Conservation (phyloP, 2,888 invertebrate species). For the Agrotis ipsilon region DNA sequence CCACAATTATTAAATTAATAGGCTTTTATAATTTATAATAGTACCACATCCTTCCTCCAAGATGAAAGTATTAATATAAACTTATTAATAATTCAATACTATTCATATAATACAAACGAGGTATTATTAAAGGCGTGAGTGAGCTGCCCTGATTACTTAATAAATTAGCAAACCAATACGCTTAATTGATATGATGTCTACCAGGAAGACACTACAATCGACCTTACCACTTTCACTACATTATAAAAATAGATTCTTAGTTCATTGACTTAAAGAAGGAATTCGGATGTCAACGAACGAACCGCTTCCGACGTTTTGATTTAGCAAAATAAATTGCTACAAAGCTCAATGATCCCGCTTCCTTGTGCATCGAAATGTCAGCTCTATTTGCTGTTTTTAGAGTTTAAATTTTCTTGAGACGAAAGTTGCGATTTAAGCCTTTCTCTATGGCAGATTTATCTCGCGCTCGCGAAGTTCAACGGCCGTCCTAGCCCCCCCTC, state of each 20-base stretch:
- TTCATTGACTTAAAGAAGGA: constrained; percentile 49
- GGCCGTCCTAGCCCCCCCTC: constrained; percentile 86
- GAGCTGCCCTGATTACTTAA: constrained; percentile 84
- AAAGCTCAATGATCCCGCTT: constrained; percentile 89
- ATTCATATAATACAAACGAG: constrained; percentile 10
- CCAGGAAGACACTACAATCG: constrained; percentile 85
- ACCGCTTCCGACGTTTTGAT: constrained; percentile 73
- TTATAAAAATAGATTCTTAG: constrained; percentile 60
- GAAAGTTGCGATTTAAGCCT: constrained; percentile 67
- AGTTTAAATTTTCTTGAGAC: constrained; percentile 67
- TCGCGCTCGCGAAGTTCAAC: constrained; percentile 82
- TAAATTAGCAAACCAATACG: constrained; percentile 86
- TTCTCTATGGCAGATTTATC: constrained; percentile 66
- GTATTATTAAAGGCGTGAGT: constrained; percentile 70
- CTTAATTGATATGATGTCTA: constrained; percentile 87
- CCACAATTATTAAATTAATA: constrained; percentile 6
- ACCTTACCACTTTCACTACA: constrained; percentile 73
- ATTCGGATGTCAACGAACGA: constrained; percentile 49
- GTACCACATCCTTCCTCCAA: constrained; percentile 6
- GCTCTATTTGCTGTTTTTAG: constrained; percentile 68
- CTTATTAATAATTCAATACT: constrained; percentile 30
- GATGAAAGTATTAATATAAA: constrained; percentile 49
- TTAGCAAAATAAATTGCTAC: constrained; percentile 80
- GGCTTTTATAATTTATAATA: constrained; percentile 11
- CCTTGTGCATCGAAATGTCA: constrained; percentile 68